Percentiles rank a stretch among this genome's conserved stretches.
Conservation (phyloP, 53 echinoderm and acorn worm genomes). For the Crossaster papposus region DNA sequence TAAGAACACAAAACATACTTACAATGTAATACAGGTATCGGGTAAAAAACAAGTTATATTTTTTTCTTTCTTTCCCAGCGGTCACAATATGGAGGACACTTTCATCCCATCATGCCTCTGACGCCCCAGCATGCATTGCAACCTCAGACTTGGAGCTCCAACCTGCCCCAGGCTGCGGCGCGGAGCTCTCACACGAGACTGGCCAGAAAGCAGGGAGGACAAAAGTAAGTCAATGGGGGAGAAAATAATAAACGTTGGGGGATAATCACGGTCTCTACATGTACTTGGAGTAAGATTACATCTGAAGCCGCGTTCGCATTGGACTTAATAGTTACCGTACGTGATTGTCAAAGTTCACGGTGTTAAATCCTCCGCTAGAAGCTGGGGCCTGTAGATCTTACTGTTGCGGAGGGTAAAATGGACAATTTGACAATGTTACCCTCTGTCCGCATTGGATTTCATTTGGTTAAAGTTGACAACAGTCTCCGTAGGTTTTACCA, state of each 20-base stretch:
- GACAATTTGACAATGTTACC: too few relatives aligned
- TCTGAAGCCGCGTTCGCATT: too few relatives aligned
- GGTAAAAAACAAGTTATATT: background rate
- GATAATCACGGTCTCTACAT: background rate
- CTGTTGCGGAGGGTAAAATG: too few relatives aligned
- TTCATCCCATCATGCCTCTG: constrained; percentile 84
- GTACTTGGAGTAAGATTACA: constrained; percentile 21
- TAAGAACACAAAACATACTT: too few relatives aligned
- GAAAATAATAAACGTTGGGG: background rate
- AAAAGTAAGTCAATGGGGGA: constrained; percentile 71
- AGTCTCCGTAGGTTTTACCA: too few relatives aligned
- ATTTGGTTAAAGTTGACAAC: too few relatives aligned
- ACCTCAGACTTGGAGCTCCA: constrained; percentile 73
- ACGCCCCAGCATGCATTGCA: constrained; percentile 89
- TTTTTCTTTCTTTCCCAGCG: constrained; percentile 34
- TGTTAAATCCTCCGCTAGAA: too few relatives aligned
- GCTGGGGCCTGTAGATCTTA: too few relatives aligned
- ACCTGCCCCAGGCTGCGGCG: constrained; percentile 61
- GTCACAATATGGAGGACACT: constrained; percentile 83
- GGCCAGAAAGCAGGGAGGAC: constrained; percentile 83
- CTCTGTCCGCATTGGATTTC: too few relatives aligned
- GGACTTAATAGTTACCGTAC: too few relatives aligned
- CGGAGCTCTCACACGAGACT: constrained; percentile 76
- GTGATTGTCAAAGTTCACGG: too few relatives aligned
- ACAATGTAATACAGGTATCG: too few relatives aligned